These are phyloP conservation scores for Odocoileus virginianus DNA, from an alignment of 2,113 vertebrate species.

Conservation along the genomic window DNA sequence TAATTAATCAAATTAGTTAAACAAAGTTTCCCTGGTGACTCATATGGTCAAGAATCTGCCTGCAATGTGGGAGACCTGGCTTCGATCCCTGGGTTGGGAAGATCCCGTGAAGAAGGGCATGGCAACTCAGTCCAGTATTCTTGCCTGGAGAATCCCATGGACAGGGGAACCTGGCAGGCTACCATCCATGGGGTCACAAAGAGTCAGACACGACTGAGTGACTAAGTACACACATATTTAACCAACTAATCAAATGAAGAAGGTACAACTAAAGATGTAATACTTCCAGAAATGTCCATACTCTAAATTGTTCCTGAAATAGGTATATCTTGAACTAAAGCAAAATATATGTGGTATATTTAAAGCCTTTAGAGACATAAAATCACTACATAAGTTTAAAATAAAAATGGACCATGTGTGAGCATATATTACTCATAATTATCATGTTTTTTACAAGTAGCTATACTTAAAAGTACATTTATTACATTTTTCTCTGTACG, in stretches of 20 bases:
- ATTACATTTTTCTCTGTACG: background rate
- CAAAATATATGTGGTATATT: background rate
- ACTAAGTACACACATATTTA: background rate
- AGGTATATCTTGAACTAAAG: background rate
- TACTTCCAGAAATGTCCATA: background rate
- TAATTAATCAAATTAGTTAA: background rate
- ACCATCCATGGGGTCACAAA: background rate
- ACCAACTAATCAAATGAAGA: background rate
- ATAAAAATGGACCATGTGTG: background rate
- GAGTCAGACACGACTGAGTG: fast-evolving
- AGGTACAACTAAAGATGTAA: background rate
- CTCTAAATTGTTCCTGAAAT: background rate
- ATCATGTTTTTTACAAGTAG: background rate
- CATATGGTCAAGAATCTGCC: background rate
- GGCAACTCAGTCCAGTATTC: background rate
- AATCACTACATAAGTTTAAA: background rate
- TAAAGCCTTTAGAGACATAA: background rate
- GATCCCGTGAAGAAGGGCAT: background rate
- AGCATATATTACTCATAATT: background rate
- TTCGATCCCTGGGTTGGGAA: background rate
- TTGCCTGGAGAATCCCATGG: background rate
- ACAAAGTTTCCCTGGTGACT: background rate
- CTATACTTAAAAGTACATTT: background rate
- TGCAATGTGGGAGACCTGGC: background rate
- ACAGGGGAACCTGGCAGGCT: background rate